Evolutionary conservation across 2,888 invertebrate genomes (phyloP).

Genomic region (Podotricha telesiphe): DNA sequence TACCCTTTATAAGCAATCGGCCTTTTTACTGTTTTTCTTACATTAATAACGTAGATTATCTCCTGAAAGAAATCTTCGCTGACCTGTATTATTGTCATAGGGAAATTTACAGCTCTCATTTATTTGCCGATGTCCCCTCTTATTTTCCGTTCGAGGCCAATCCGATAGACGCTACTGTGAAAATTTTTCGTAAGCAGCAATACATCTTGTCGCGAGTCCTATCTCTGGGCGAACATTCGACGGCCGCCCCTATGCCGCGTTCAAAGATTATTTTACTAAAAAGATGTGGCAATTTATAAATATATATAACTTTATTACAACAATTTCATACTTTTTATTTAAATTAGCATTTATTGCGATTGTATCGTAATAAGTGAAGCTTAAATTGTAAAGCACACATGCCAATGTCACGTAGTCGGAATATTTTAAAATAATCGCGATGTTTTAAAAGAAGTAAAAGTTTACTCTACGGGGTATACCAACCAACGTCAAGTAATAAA

Average conservation of each 20-base stretch:
- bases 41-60: conserved; percentile 81
- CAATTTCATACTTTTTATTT: background rate
- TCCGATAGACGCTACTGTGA: conserved; percentile 81
- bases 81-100: conserved; percentile 84
- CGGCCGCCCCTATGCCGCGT: conserved; percentile 72
- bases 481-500: no score
- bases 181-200: conserved; percentile 84
- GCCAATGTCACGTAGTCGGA: no score
- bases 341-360: background rate
- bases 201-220: conserved; percentile 82
- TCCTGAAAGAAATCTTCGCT: conserved; percentile 79
- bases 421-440: no score
- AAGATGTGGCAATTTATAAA: conserved; percentile 5
- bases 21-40: conserved; percentile 78
- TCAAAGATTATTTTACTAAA: conserved; percentile 55
- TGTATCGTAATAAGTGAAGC: background rate
- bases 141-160: conserved; percentile 83
- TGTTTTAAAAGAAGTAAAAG: no score
- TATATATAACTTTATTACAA: background rate
- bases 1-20: conserved; percentile 71
- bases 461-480: no score
- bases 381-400: no score
- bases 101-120: conserved; percentile 82
- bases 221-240: conserved; percentile 83
- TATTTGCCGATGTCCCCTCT: conserved; percentile 81